Evolutionary conservation across 1,140 invertebrate species (phyloP).

Genomic region (Chrysomallon squamiferum): DNA sequence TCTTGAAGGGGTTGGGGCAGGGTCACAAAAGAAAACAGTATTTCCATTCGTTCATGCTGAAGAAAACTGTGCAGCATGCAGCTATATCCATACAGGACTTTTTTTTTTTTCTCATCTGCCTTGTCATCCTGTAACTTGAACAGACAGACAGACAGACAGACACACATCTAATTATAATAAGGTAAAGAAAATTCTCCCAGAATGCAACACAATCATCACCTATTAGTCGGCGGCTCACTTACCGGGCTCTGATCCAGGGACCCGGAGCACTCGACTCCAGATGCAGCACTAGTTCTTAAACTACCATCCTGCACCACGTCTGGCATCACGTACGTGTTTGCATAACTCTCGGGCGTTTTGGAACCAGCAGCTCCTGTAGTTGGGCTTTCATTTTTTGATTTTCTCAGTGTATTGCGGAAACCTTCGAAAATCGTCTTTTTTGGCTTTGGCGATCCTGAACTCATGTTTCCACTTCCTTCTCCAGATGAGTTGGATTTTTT

Average conservation of each 20-base stretch:
- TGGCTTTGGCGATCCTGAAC: conserved; percentile 46
- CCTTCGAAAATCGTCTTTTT: conserved; percentile 68
- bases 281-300: conserved; percentile 11
- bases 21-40: no score
- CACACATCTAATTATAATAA: conserved; percentile 4
- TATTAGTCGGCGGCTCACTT: conserved; percentile 16
- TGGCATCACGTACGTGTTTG: conserved; percentile 31
- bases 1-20: no score
- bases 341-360: conserved; percentile 25
- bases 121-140: no score
- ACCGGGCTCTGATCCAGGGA: conserved; percentile 11
- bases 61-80: no score
- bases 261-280: conserved; percentile 1
- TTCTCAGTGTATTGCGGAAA: conserved; percentile 69
- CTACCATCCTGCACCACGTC: conserved; percentile 30
- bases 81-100: no score
- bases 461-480: background rate
- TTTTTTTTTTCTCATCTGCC: no score
- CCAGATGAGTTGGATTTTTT: background rate
- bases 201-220: conserved; percentile 13
- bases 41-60: no score
- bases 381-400: conserved; percentile 49
- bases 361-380: background rate
- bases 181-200: background rate
- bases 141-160: background rate